A percentile compares a stretch with the other conserved stretches of the same genome.
phyloP scores from a whole-genome alignment of 2,113 vertebrate species.

The Clarias batrachus region DNA sequence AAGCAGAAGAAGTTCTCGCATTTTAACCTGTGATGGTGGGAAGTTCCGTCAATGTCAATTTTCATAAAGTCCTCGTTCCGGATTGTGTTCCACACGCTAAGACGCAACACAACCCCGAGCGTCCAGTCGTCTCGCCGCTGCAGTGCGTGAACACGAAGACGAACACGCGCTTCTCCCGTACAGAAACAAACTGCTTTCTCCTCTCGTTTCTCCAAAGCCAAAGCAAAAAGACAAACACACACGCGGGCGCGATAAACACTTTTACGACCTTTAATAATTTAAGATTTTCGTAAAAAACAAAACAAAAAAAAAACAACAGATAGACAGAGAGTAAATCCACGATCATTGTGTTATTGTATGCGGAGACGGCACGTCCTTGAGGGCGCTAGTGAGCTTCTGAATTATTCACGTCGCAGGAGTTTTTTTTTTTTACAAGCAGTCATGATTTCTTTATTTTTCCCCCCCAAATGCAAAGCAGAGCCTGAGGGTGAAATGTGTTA shows the following conservation, averaged over 20 bases:
- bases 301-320: neutral
- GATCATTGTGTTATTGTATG: constrained; percentile 14
- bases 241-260: constrained; percentile 1
- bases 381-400: constrained; percentile 7
- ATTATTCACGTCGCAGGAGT: constrained; percentile 19
- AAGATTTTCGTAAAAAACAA: neutral
- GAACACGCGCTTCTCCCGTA: neutral
- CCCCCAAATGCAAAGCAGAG: neutral
- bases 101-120: neutral
- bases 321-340: neutral
- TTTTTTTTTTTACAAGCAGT: neutral
- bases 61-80: neutral
- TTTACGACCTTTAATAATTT: constrained; percentile 8
- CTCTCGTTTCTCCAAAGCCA: neutral
- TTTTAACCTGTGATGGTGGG: neutral
- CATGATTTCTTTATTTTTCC: neutral
- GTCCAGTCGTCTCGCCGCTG: too few relatives aligned
- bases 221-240: constrained; percentile 7
- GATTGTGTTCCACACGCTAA: neutral
- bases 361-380: constrained; percentile 20
- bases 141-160: too few relatives aligned
- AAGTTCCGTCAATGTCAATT: neutral
- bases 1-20: neutral
- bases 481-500: constrained; percentile 12
- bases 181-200: neutral